A percentile compares a stretch with the other conserved stretches of the same genome.
These are phyloP conservation scores for Galagoides demidoff DNA, from an alignment of 2,797 vertebrate species.

Conservation along the genomic window DNA sequence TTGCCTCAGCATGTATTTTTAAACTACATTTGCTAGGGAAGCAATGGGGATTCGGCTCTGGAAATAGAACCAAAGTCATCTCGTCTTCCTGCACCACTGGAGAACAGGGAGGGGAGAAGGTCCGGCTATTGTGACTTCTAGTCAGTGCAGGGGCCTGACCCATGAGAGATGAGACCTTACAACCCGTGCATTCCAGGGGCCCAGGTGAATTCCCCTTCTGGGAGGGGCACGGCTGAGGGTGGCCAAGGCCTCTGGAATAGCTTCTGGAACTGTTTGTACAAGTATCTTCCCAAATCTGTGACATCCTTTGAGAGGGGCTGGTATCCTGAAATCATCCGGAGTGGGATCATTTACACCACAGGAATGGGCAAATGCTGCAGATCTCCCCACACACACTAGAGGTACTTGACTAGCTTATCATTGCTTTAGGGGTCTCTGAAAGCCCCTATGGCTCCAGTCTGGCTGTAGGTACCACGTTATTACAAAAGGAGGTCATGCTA, in stretches of 20 bases:
- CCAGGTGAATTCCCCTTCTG: too few relatives aligned
- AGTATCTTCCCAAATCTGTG: not conserved
- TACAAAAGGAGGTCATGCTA: not conserved
- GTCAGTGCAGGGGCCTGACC: not conserved
- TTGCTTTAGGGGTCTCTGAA: not conserved
- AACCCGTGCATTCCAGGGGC: not conserved
- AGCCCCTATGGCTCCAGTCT: not conserved
- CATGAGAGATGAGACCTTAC: fast-evolving
- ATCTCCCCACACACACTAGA: too few relatives aligned
- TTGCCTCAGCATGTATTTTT: not conserved
- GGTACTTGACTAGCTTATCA: not conserved
- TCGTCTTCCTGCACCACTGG: not conserved
- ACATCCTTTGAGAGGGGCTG: not conserved
- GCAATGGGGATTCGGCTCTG: not conserved
- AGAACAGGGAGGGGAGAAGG: fast-evolving
- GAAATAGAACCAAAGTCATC: not conserved
- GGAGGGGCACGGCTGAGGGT: too few relatives aligned
- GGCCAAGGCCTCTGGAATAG: too few relatives aligned
- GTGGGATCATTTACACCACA: not conserved
- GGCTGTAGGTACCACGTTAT: not conserved
- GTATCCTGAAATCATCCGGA: not conserved
- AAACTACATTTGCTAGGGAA: not conserved
- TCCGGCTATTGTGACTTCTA: fast-evolving
- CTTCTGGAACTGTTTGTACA: fast-evolving
- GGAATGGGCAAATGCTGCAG: not conserved